phyloP scores from a whole-genome alignment of 2,113 vertebrate species.

The Sinosuthora webbiana region DNA sequence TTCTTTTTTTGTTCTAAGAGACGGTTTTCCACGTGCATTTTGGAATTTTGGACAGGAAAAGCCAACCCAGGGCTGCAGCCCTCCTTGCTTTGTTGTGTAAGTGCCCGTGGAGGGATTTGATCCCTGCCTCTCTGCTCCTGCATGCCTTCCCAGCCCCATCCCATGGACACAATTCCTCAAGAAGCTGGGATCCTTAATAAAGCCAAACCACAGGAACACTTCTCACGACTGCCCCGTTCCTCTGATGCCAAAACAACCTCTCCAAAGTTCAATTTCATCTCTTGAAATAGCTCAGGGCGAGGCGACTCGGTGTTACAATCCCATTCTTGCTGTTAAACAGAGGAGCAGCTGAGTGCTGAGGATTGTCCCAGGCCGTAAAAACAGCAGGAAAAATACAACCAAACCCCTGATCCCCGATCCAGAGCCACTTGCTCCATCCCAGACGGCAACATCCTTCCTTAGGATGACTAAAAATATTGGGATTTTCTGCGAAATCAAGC shows the following conservation, averaged over 20 bases:
- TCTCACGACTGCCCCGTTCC: neutral
- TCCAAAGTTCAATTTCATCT: neutral
- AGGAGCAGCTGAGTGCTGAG: neutral
- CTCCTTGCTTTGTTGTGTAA: neutral
- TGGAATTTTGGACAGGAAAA: neutral
- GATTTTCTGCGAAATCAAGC: neutral
- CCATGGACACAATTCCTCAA: neutral
- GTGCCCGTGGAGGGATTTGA: neutral
- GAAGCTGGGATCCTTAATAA: neutral
- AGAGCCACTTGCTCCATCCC: neutral
- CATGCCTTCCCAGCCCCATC: neutral
- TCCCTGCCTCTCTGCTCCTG: neutral
- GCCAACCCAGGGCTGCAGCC: neutral
- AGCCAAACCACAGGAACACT: slow-evolving; percentile 1
- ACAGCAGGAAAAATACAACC: neutral
- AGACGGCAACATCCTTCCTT: neutral
- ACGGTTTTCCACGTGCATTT: neutral
- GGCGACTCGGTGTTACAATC: neutral
- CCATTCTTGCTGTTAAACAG: neutral
- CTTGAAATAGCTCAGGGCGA: neutral
- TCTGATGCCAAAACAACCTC: neutral
- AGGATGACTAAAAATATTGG: neutral
- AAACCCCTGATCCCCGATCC: neutral
- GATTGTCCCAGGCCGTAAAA: neutral
- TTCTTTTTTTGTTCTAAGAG: accelerated